phyloP scores from a whole-genome alignment of 2,113 vertebrate species.

The Xyrauchen texanus region DNA sequence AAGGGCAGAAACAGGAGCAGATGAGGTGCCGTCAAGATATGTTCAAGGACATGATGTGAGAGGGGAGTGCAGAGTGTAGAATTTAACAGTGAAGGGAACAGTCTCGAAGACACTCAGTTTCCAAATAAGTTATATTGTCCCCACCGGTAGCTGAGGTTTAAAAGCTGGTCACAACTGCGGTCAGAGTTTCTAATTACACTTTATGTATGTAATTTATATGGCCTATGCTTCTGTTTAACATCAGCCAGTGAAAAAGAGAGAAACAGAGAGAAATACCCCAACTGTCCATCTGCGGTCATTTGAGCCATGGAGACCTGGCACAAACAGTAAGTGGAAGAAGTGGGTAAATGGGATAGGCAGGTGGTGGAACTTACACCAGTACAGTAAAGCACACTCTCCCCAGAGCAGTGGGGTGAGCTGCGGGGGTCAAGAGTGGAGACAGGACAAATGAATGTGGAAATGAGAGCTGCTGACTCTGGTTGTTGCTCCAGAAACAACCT shows the following conservation, averaged over 20 bases:
- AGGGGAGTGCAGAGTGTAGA: too few species aligned
- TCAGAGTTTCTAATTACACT: too few species aligned
- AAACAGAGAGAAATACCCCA: constrained; percentile 18
- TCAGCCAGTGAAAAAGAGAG: constrained; percentile 5
- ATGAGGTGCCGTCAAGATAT: too few species aligned
- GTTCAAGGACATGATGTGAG: too few species aligned
- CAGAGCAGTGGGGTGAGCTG: background rate
- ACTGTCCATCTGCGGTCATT: constrained; percentile 16
- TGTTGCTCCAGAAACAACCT: background rate
- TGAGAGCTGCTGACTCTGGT: background rate
- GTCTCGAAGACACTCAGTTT: too few species aligned
- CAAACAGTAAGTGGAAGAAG: constrained; percentile 9
- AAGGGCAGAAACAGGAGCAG: too few species aligned
- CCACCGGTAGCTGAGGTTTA: too few species aligned
- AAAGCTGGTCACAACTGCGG: too few species aligned
- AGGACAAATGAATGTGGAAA: too few species aligned
- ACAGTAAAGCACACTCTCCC: background rate
- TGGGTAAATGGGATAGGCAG: constrained; percentile 4
- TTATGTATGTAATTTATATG: too few species aligned
- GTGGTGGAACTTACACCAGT: constrained; percentile 12
- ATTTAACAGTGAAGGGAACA: too few species aligned
- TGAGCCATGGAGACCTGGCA: constrained; percentile 15
- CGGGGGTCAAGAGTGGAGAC: background rate
- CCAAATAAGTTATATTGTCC: too few species aligned
- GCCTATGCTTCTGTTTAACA: background rate